These are phyloP conservation scores for Danaus melanippus DNA, from an alignment of 1,140 invertebrate species.

Conservation along the genomic window DNA sequence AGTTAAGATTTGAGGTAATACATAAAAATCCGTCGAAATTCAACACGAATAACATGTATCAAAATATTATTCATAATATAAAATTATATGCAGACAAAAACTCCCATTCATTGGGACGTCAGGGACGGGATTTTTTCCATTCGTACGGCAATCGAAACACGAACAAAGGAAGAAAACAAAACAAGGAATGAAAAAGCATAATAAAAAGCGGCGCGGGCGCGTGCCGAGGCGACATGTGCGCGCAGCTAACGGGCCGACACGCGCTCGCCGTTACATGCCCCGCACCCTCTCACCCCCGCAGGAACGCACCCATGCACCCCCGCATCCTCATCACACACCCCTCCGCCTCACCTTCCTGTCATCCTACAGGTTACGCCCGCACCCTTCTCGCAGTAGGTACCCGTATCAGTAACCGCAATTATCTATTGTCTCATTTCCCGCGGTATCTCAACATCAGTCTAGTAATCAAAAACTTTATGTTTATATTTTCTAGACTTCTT, in stretches of 20 bases:
- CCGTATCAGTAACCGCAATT: no score
- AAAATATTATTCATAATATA: slow-evolving; percentile 5
- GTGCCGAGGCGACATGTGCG: slow-evolving; percentile 68
- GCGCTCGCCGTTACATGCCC: slow-evolving; percentile 40
- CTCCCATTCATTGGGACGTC: slow-evolving; percentile 23
- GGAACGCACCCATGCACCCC: slow-evolving; percentile 24
- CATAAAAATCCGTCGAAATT: slow-evolving; percentile 1
- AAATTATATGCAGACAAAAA: slow-evolving; percentile 8
- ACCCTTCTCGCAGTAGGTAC: no score
- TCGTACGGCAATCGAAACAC: slow-evolving; percentile 40
- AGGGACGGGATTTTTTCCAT: slow-evolving; percentile 23
- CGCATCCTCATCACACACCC: slow-evolving; percentile 12
- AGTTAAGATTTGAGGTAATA: neutral
- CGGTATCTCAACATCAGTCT: no score
- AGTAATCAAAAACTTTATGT: no score
- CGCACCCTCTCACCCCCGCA: slow-evolving; percentile 18
- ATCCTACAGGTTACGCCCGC: no score
- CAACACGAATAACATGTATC: neutral
- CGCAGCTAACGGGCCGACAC: slow-evolving; percentile 57
- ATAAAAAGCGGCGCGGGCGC: slow-evolving; percentile 62
- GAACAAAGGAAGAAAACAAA: slow-evolving; percentile 60
- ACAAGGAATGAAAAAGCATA: slow-evolving; percentile 46
- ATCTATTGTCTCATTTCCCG: no score
- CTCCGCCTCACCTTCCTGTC: neutral
- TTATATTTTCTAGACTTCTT: no score